Conservation (phyloP, 2,113 vertebrate genomes). For the Saguinus imperator region DNA sequence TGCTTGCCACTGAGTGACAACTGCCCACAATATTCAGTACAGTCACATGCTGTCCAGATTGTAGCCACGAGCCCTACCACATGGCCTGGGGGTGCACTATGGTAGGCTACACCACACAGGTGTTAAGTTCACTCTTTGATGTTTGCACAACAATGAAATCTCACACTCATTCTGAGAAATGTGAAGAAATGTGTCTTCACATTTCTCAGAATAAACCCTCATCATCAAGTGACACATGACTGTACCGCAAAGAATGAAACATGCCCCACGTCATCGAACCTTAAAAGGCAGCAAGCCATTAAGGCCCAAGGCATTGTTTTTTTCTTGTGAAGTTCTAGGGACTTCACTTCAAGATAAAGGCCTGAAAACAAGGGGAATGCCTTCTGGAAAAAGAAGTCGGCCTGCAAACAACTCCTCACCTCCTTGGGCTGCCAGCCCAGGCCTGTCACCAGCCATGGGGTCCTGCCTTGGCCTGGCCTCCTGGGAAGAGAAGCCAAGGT, state of each 20-base stretch:
- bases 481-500: background rate
- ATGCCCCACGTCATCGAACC: accelerated
- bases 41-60: background rate
- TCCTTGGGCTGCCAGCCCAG: background rate
- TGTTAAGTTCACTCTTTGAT: background rate
- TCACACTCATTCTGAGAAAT: background rate
- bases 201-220: background rate
- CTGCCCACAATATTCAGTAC: background rate
- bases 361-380: background rate
- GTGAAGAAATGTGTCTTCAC: too few relatives aligned
- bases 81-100: background rate
- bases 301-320: too few relatives aligned
- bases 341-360: background rate
- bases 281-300: accelerated
- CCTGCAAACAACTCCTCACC: accelerated
- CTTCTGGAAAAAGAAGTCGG: background rate
- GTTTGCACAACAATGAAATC: background rate
- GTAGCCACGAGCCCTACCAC: accelerated
- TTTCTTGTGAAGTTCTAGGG: background rate
- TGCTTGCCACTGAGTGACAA: background rate
- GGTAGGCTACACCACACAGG: background rate
- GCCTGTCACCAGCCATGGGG: accelerated
- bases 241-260: background rate
- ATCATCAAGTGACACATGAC: background rate
- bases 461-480: background rate